These are phyloP conservation scores for Cepphus grylle DNA, from an alignment of 2,113 vertebrate genomes.

Conservation along the genomic window DNA sequence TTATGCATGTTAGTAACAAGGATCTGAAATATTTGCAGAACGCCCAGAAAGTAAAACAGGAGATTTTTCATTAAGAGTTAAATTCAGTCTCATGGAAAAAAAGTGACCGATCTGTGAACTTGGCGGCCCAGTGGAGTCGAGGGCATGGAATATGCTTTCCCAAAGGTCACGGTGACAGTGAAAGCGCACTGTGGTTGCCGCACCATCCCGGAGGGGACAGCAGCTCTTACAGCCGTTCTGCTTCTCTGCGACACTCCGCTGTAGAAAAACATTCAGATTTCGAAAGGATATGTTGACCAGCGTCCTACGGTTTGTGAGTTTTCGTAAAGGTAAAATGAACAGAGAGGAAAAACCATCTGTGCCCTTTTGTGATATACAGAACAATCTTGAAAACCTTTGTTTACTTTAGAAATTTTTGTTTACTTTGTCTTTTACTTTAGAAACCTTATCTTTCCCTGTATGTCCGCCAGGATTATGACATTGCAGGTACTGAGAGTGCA, in stretches of 20 bases:
- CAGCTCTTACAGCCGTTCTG: background rate
- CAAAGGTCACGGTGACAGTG: background rate
- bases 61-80: background rate
- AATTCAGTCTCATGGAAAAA: background rate
- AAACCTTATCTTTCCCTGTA: background rate
- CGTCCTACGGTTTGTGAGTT: background rate
- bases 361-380: conserved; percentile 1
- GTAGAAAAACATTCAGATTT: accelerated
- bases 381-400: background rate
- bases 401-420: conserved; percentile 7
- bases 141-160: background rate
- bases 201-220: background rate
- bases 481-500: background rate
- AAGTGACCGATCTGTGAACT: background rate
- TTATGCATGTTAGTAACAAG: background rate
- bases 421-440: background rate
- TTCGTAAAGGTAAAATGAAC: background rate
- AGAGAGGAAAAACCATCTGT: background rate
- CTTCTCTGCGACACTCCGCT: background rate
- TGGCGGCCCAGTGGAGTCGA: background rate
- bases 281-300: background rate
- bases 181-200: background rate
- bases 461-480: background rate
- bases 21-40: background rate
- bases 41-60: background rate